Percentiles rank a stretch among this genome's conserved stretches.
Conservation (phyloP, 1,140 invertebrate species). For the Anastrepha ludens region DNA sequence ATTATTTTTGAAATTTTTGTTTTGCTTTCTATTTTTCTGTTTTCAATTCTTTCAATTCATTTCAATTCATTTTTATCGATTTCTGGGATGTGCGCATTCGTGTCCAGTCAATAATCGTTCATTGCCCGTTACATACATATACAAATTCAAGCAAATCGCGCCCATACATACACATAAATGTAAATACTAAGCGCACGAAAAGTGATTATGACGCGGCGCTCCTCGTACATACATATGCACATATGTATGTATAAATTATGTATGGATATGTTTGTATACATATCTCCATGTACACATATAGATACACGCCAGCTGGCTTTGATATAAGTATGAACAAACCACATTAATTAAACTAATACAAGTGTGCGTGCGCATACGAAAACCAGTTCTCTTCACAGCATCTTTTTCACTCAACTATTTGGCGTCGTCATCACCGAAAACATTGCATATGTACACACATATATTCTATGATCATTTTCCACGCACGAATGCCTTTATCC, state of each 20-base stretch:
- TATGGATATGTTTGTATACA: too few relatives aligned
- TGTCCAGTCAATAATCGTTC: conserved; percentile 38
- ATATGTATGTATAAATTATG: not conserved
- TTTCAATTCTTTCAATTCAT: not conserved
- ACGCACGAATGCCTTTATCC: not conserved
- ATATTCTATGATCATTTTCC: not conserved
- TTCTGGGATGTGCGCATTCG: not conserved
- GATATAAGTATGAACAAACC: not conserved
- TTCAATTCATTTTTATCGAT: conserved; percentile 35
- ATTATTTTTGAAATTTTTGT: conserved; percentile 31
- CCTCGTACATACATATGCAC: not conserved
- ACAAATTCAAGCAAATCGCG: not conserved
- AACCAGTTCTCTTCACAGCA: conserved; percentile 26
- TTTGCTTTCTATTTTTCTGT: not conserved
- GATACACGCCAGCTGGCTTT: not conserved
- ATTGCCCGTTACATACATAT: conserved; percentile 1
- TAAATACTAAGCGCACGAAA: not conserved
- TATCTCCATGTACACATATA: not conserved
- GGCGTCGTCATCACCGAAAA: conserved; percentile 31
- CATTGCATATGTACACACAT: not conserved
- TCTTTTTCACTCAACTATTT: conserved; percentile 19
- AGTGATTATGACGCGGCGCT: conserved; percentile 12
- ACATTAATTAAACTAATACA: not conserved
- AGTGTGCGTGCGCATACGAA: not conserved
- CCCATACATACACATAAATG: not conserved